Evolutionary conservation across 1,140 invertebrate species (phyloP).

Genomic region (Vanessa atalanta): DNA sequence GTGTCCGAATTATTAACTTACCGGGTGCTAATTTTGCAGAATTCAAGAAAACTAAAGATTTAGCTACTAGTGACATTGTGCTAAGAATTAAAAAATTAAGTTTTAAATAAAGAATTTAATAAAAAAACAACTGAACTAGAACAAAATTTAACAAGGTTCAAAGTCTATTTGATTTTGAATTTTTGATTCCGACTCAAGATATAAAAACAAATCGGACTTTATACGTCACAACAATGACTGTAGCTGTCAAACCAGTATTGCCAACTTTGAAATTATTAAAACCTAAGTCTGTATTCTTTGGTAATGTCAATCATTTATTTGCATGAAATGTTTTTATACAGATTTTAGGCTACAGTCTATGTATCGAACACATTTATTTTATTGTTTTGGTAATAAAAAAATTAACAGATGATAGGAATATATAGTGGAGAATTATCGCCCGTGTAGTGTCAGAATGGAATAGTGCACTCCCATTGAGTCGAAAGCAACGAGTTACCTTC

Average conservation of each 20-base stretch:
- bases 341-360: too few species aligned
- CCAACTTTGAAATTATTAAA: not conserved
- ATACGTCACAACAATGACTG: slow-evolving; percentile 2
- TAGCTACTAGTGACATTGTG: slow-evolving; percentile 40
- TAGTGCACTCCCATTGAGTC: too few species aligned
- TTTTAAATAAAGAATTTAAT: not conserved
- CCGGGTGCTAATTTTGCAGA: not conserved
- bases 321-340: too few species aligned
- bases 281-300: too few species aligned
- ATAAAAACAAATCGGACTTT: not conserved
- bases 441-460: too few species aligned
- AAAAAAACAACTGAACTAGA: not conserved
- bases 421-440: too few species aligned
- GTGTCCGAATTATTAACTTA: not conserved
- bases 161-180: slow-evolving; percentile 12
- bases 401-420: too few species aligned
- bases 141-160: slow-evolving; percentile 20
- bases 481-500: too few species aligned
- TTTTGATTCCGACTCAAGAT: not conserved
- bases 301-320: too few species aligned
- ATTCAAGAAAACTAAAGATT: slow-evolving; percentile 33
- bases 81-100: slow-evolving; percentile 5
- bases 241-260: not conserved
- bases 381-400: too few species aligned
- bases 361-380: too few species aligned